Percentiles rank a stretch among this genome's conserved stretches.
phyloP scores from a whole-genome alignment of 2,888 invertebrate genomes.

The Tetragonula carbonaria region DNA sequence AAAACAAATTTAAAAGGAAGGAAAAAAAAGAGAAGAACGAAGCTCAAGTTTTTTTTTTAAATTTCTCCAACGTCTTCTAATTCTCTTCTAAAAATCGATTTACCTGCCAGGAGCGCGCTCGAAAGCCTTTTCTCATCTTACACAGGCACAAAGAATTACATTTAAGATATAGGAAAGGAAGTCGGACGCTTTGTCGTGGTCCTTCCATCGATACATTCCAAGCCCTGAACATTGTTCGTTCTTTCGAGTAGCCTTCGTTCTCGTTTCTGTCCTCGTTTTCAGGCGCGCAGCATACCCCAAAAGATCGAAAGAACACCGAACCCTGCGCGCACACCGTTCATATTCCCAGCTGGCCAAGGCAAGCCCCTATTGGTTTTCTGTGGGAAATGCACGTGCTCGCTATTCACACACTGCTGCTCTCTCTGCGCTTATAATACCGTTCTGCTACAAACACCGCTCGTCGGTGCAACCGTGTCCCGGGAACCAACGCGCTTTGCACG shows the following conservation, averaged over 20 bases:
- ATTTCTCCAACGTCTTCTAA: background rate
- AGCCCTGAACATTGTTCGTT: conserved; percentile 49
- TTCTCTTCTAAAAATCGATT: conserved; percentile 15
- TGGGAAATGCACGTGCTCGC: conserved; percentile 83
- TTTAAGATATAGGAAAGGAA: conserved; percentile 24
- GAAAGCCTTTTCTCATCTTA: background rate
- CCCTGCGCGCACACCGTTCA: conserved; percentile 83
- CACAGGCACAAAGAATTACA: conserved; percentile 14
- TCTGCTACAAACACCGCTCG: conserved; percentile 63
- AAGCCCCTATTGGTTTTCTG: conserved; percentile 81
- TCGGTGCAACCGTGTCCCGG: conserved; percentile 54
- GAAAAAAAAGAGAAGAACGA: background rate
- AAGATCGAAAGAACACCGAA: conserved; percentile 79
- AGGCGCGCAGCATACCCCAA: conserved; percentile 53
- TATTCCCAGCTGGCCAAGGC: conserved; percentile 83
- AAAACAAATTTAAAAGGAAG: background rate
- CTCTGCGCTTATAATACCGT: conserved; percentile 66
- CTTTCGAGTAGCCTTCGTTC: conserved; percentile 50
- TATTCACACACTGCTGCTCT: conserved; percentile 75
- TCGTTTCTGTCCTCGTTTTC: conserved; percentile 48
- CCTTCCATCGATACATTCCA: conserved; percentile 52
- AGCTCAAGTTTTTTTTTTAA: background rate
- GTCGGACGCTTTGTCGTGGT: conserved; percentile 36
- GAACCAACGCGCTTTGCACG: conserved; percentile 44
- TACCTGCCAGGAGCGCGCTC: conserved; percentile 2